phyloP scores from a whole-genome alignment of 2,888 invertebrate species.

The Matsumyia berberina region DNA sequence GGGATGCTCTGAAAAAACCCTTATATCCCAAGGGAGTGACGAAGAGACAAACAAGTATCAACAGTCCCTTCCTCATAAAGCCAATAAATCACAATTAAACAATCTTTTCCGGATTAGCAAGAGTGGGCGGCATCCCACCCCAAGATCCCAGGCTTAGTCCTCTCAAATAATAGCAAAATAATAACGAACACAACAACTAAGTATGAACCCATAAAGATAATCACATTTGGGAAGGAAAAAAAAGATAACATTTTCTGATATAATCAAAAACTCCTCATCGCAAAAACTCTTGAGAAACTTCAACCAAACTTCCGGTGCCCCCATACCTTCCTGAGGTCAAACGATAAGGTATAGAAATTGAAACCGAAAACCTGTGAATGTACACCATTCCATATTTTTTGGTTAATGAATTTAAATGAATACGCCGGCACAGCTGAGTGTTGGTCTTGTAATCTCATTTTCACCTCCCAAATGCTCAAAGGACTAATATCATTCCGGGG shows the following conservation, averaged over 20 bases:
- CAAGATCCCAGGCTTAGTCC: background rate
- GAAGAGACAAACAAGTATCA: background rate
- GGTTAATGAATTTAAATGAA: constrained; percentile 25
- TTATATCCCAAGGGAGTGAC: no score
- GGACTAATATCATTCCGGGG: constrained; percentile 23
- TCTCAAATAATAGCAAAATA: background rate
- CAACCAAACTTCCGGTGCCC: background rate
- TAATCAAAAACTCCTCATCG: no score
- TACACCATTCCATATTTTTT: background rate
- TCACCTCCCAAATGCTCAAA: constrained; percentile 23
- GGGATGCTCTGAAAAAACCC: no score
- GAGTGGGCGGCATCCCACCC: background rate
- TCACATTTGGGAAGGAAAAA: background rate
- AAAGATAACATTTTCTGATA: background rate
- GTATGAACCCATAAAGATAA: background rate
- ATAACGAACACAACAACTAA: background rate
- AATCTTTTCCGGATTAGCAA: background rate
- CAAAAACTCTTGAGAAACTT: constrained; percentile 6
- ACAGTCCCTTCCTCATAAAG: background rate
- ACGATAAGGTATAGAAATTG: background rate
- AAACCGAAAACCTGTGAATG: constrained; percentile 1
- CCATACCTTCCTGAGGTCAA: background rate
- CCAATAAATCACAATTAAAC: background rate
- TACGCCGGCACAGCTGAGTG: constrained; percentile 3
- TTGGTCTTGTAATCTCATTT: constrained; percentile 5